These are phyloP conservation scores for Oryzias woworae DNA, from an alignment of 2,113 vertebrate species.

Conservation along the genomic window DNA sequence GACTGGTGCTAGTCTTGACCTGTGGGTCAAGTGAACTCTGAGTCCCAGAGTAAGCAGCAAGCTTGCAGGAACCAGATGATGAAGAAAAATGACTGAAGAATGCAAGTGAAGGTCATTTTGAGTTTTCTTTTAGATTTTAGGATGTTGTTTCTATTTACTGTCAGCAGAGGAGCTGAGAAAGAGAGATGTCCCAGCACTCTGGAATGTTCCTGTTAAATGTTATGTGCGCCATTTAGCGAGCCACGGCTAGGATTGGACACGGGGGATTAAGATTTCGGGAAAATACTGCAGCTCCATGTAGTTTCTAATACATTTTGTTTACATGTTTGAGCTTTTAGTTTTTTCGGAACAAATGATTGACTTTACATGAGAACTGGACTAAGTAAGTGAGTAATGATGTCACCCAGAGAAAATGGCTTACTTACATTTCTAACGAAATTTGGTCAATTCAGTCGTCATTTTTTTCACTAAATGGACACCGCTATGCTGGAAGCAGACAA, in stretches of 20 bases:
- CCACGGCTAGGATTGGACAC: not conserved
- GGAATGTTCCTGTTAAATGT: constrained; percentile 27
- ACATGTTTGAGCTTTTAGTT: no score
- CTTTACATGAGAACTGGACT: no score
- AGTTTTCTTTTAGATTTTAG: constrained; percentile 13
- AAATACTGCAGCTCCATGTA: not conserved
- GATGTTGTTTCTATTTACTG: constrained; percentile 10
- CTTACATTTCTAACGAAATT: no score
- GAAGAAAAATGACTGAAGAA: constrained; percentile 14
- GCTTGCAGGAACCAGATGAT: constrained; percentile 35
- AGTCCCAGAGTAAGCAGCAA: constrained; percentile 15
- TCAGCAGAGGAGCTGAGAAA: not conserved
- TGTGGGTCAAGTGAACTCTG: constrained; percentile 50
- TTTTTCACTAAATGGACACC: no score
- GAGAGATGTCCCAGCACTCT: constrained; percentile 10
- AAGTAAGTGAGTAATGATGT: no score
- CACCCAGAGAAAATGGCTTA: no score
- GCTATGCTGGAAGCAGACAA: no score
- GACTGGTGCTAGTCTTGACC: constrained; percentile 42
- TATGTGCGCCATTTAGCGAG: constrained; percentile 30
- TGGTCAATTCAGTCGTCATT: no score
- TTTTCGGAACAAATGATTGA: no score
- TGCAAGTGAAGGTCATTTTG: constrained; percentile 1
- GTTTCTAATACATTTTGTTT: no score
- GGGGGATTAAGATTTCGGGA: not conserved